Percentiles rank a stretch among this genome's conserved stretches.
phyloP scores from a whole-genome alignment of 1,140 invertebrate species.

The Procambarus virginalis region DNA sequence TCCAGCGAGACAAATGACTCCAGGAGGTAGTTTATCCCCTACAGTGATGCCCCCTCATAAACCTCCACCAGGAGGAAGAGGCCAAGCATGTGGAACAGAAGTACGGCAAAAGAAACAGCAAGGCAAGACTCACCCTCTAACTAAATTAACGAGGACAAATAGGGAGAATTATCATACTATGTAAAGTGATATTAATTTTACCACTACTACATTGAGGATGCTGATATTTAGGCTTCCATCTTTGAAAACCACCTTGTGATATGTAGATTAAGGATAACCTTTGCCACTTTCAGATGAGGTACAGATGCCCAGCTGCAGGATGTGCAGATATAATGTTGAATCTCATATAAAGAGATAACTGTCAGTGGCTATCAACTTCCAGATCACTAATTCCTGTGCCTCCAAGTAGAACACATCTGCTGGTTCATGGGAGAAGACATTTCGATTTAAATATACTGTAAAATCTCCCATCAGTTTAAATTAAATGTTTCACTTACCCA shows the following conservation, averaged over 20 bases:
- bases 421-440: conserved; percentile 42
- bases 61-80: conserved; percentile 39
- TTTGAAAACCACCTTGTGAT: conserved; percentile 59
- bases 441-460: conserved; percentile 9
- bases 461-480: conserved; percentile 18
- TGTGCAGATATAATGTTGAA: conserved; percentile 33
- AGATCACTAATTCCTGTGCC: conserved; percentile 60
- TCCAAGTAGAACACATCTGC: conserved; percentile 38
- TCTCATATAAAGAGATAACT: conserved; percentile 50
- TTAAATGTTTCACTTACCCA: conserved; percentile 7
- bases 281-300: conserved; percentile 54
- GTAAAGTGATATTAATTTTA: conserved; percentile 25
- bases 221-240: conserved; percentile 56
- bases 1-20: conserved; percentile 33
- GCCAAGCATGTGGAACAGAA: conserved; percentile 60
- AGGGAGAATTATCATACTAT: conserved; percentile 62
- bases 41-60: conserved; percentile 41
- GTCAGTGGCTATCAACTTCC: conserved; percentile 46
- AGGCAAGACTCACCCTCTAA: conserved; percentile 66
- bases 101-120: conserved; percentile 69
- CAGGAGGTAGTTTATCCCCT: conserved; percentile 38
- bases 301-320: conserved; percentile 32
- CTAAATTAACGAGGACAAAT: conserved; percentile 57
- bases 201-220: conserved; percentile 26
- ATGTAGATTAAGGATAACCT: conserved; percentile 59